These are phyloP conservation scores for Bicyclus anynana DNA, from an alignment of 1,140 invertebrate species.

Conservation along the genomic window DNA sequence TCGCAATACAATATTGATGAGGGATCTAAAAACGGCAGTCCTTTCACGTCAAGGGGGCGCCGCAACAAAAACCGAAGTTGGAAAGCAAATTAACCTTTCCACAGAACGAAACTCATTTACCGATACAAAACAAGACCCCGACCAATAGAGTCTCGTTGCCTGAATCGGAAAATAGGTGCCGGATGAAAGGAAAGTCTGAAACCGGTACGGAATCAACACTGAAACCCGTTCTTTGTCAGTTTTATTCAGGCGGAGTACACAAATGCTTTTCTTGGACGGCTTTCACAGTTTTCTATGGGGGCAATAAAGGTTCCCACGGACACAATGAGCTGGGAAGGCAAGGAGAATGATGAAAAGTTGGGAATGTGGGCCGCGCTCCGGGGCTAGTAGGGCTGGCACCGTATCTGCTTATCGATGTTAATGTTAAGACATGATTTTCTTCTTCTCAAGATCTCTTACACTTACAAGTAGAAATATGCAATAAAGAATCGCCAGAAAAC, in stretches of 20 bases:
- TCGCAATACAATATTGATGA: constrained; percentile 33
- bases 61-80: constrained; percentile 52
- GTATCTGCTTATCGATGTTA: constrained; percentile 33
- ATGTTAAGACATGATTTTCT: constrained; percentile 3
- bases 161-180: constrained; percentile 60
- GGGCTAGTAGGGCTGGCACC: constrained; percentile 48
- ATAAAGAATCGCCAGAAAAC: too few species aligned
- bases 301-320: constrained; percentile 74
- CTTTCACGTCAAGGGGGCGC: constrained; percentile 44
- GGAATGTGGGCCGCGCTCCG: constrained; percentile 70
- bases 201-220: constrained; percentile 64
- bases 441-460: too few species aligned
- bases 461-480: too few species aligned
- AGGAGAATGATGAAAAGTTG: constrained; percentile 70
- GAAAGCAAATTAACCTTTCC: constrained; percentile 72
- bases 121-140: constrained; percentile 62
- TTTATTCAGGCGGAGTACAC: constrained; percentile 58
- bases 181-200: constrained; percentile 62
- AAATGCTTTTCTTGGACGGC: constrained; percentile 71
- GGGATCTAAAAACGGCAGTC: constrained; percentile 34
- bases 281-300: constrained; percentile 72
- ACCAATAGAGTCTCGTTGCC: constrained; percentile 51
- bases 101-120: constrained; percentile 70
- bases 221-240: constrained; percentile 64
- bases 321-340: constrained; percentile 68